Base-by-base conservation (phyloP, 2,797 vertebrate genomes). In the Falco concolor region DNA sequence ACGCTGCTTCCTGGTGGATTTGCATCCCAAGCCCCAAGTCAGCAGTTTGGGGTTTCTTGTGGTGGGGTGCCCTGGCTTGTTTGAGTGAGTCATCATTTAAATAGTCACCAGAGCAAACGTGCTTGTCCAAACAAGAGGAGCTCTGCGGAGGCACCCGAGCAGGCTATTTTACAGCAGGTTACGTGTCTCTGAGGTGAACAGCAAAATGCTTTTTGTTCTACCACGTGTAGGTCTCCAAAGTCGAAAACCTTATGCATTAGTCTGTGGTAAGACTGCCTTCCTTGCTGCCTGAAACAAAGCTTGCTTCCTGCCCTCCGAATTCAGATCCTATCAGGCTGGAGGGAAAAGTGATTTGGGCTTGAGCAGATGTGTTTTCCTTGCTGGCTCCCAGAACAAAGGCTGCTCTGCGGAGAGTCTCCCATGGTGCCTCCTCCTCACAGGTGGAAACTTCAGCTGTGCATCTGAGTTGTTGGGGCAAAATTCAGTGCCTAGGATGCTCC, bases 81-180 rank as follows among this genome's bases (percentile, higher is more conserved):
- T 75, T 45, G 45, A 81, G 80, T 97, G 97, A 98, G 92, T 98
- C 98, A 98, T 95, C 90, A 89, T 95, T 96, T 95, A 97, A 91
- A 94, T 69, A 97, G 93, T 96, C 95, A 80, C 87, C 65, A 12
- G 86, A 70, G 87, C 78, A 80, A 86, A 87, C 67, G 63, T 86
- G 95, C 96, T 95, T 97, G 95, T 97, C 95, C 96, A 89, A 97
- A 97, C 94, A 97, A 34, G 95, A 97, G 93, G 91, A 69, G 84
- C 80, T 67, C 44, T 61, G 68, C 61, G 10, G 79, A 91, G 90
- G 84, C 90, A 69, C 61, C 67, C 86, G 2, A 6, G 68, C 61
- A 10, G 54, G 49, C 68, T 57, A 1, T 32, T 40, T 16, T 4
- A 9, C 5, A 74, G 68, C 56, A 2, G 18, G 60, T 12, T 69